These are phyloP conservation scores for Drosophila bunnanda DNA, from an alignment of 2,888 invertebrate genomes.

Conservation along the genomic window DNA sequence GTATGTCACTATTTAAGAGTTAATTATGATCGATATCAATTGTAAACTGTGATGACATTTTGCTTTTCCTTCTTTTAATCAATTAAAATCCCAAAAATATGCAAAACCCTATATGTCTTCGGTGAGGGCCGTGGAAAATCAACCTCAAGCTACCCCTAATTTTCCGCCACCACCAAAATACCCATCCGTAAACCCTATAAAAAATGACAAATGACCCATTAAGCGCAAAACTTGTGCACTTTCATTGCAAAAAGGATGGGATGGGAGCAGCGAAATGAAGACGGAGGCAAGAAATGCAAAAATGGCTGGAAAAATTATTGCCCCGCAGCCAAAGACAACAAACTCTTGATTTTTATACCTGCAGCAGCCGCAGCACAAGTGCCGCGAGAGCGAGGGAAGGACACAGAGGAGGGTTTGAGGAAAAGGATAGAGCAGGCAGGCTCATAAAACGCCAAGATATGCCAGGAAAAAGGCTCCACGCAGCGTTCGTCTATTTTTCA, in stretches of 20 bases:
- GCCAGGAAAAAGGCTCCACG: constrained; percentile 66
- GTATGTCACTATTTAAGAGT: not conserved
- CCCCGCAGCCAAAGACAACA: constrained; percentile 79
- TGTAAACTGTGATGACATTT: no score
- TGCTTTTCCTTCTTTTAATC: no score
- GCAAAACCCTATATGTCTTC: constrained; percentile 42
- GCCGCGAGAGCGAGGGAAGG: not conserved
- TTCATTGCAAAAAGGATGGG: constrained; percentile 58
- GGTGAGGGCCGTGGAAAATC: not conserved
- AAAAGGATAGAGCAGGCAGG: constrained; percentile 64
- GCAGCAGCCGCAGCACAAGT: constrained; percentile 41
- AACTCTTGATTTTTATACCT: constrained; percentile 79
- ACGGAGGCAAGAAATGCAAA: constrained; percentile 56
- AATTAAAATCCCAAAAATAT: constrained; percentile 8
- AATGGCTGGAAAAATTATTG: constrained; percentile 68
- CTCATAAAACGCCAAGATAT: constrained; percentile 78
- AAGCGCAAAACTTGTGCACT: constrained; percentile 78
- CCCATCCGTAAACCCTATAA: constrained; percentile 55
- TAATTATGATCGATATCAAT: no score
- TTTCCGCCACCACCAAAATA: constrained; percentile 2
- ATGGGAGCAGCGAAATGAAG: constrained; percentile 5
- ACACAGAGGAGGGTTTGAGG: not conserved
- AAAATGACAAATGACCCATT: constrained; percentile 81
- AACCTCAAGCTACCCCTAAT: not conserved
- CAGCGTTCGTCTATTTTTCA: constrained; percentile 74